phyloP scores from a whole-genome alignment of 2,113 vertebrate species.

The Eonycteris spelaea region DNA sequence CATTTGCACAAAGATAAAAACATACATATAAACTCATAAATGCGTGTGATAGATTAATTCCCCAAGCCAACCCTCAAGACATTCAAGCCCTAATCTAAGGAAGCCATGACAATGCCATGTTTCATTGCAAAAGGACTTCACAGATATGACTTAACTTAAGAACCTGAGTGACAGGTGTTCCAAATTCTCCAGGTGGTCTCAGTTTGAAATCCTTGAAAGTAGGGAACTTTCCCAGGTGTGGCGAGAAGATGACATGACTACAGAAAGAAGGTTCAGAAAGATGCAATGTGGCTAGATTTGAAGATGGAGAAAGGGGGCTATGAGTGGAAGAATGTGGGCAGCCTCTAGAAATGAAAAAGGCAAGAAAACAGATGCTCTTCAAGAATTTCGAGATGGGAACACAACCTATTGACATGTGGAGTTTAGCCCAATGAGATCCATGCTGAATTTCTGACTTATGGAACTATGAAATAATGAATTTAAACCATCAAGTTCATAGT shows the following conservation, averaged over 20 bases:
- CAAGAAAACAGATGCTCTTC: not conserved
- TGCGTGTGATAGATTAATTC: not conserved
- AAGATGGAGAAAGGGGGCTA: not conserved
- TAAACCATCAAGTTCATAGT: not conserved
- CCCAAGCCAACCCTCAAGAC: not conserved
- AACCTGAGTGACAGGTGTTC: not conserved
- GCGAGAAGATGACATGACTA: too few species aligned
- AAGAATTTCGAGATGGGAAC: not conserved
- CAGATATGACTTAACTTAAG: not conserved
- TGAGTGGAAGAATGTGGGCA: too few species aligned
- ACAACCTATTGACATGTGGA: rapidly evolving
- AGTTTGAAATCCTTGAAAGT: not conserved
- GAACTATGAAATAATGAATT: not conserved
- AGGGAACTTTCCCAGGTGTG: not conserved
- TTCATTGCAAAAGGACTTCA: not conserved
- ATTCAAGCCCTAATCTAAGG: not conserved
- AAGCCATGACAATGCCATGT: not conserved
- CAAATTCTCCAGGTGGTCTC: not conserved
- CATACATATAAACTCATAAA: not conserved
- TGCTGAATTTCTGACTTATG: not conserved
- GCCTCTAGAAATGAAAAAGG: not conserved
- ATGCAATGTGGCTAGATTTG: not conserved
- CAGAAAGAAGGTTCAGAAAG: not conserved
- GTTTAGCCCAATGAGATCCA: not conserved
- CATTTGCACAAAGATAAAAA: not conserved